Conservation (phyloP, 2,113 vertebrate species). For the Actenoides hombroni region DNA sequence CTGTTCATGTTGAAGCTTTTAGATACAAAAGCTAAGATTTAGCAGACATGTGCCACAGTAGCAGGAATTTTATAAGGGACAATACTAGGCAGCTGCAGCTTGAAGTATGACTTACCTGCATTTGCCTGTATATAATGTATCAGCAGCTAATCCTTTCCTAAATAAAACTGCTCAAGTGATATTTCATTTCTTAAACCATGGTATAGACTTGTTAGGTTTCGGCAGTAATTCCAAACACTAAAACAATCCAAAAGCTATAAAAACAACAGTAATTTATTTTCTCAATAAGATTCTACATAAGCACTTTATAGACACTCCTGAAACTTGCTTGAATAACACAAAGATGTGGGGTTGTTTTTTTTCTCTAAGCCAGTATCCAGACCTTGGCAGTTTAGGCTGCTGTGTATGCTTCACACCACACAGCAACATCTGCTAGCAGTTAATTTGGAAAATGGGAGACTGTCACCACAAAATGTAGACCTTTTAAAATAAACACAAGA, state of each 20-base stretch:
- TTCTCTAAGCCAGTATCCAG: slow-evolving; percentile 39
- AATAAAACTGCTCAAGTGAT: background rate
- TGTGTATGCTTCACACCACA: slow-evolving; percentile 53
- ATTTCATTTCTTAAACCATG: slow-evolving; percentile 14
- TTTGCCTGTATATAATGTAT: background rate
- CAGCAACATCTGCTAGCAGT: slow-evolving; percentile 77
- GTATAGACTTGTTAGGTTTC: background rate
- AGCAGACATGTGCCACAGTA: background rate
- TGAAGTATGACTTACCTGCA: background rate
- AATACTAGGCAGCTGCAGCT: background rate
- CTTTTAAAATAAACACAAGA: slow-evolving; percentile 74
- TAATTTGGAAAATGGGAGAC: slow-evolving; percentile 78
- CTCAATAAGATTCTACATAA: slow-evolving; percentile 28
- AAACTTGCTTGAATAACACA: slow-evolving; percentile 51
- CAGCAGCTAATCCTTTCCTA: background rate
- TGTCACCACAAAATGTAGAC: slow-evolving; percentile 72
- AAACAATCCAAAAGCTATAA: slow-evolving; percentile 22
- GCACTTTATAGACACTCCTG: slow-evolving; percentile 43
- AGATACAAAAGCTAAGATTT: background rate
- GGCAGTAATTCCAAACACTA: slow-evolving; percentile 31
- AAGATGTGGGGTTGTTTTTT: background rate
- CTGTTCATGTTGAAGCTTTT: background rate
- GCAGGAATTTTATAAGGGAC: background rate
- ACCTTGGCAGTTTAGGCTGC: slow-evolving; percentile 50
- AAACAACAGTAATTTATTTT: slow-evolving; percentile 51